Evolutionary conservation across 2,797 vertebrate species (phyloP).

Genomic region (Lepidocolaptes lacrymiger): DNA sequence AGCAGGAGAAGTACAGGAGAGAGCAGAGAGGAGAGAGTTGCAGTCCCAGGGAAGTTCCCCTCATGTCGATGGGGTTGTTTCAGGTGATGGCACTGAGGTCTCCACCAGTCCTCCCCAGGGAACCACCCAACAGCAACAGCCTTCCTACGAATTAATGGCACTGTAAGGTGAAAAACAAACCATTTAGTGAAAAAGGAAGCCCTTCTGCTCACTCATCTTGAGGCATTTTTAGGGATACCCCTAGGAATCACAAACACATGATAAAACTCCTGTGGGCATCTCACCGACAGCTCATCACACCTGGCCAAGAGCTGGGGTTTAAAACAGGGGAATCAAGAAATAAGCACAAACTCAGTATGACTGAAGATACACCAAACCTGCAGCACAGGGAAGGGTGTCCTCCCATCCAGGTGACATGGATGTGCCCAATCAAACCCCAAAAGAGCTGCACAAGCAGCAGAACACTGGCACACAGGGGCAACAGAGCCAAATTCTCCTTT

Average conservation of each 20-base stretch:
- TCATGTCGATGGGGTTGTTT: neutral
- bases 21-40: neutral
- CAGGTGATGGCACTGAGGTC: neutral
- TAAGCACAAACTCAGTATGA: neutral
- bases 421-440: neutral
- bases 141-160: neutral
- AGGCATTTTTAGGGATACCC: neutral
- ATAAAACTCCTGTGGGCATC: neutral
- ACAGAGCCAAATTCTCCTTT: neutral
- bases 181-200: neutral
- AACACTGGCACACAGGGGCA: accelerated
- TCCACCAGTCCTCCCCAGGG: neutral
- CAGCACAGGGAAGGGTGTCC: accelerated
- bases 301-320: neutral
- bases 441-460: neutral
- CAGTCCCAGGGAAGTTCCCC: accelerated
- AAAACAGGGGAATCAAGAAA: neutral
- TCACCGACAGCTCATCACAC: neutral
- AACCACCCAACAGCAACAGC: neutral
- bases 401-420: accelerated
- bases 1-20: neutral
- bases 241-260: neutral
- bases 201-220: accelerated
- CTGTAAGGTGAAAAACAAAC: neutral
- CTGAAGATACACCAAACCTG: neutral